Evolutionary conservation across 2,888 invertebrate species (phyloP), one percentile per base, ranked within the genome.

Genomic region (Apamea crenata): DNA sequence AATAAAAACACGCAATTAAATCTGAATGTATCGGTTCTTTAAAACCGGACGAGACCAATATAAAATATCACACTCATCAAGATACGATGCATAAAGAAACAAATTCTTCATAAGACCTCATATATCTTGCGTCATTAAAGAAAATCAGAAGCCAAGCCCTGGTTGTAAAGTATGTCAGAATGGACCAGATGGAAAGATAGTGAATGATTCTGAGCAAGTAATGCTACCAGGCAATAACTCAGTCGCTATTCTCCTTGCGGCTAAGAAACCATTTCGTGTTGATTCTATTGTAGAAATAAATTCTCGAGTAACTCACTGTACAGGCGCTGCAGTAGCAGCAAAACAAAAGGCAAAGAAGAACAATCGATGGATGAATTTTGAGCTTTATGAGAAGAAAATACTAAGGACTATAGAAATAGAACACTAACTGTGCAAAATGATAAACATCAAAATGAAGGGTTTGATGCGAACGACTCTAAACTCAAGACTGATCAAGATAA

Each of bases 121-220:
- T 94, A 95, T 92, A 95, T 95, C 94, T 94, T 86, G 84, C 86
- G 89, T 95, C 95, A 94, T 95, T 95, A 95, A 93, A 91, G 91
- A 91, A 93, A 93, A 94, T 92, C 92, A 92, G 90, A 87, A 91
- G 90, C 87, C 89, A 92, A 94, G 90, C 92, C 92, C 92, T 93
- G 93, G 92, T 91, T 93, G 92, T 96, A 95, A 96, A 95, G 90
- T 92, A 94, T 92, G 94, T 95, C 94, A 94, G 91, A 91, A 92
- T 88, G 90, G 91, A 88, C 92, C 92, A 95, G 96, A 96, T 96
- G 94, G 91, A 89, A 87, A 93, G 96, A 96, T 96, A 95, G 94
- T 90, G 93, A 93, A 92, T 93, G 95, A 94, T 93, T 94, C 91
- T 88, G 91, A 91, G 89, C 93, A 88, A 92, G 94, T 93, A 95